Conservation (phyloP, 2,888 invertebrate genomes). For the Stenchaetothrips biformis region DNA sequence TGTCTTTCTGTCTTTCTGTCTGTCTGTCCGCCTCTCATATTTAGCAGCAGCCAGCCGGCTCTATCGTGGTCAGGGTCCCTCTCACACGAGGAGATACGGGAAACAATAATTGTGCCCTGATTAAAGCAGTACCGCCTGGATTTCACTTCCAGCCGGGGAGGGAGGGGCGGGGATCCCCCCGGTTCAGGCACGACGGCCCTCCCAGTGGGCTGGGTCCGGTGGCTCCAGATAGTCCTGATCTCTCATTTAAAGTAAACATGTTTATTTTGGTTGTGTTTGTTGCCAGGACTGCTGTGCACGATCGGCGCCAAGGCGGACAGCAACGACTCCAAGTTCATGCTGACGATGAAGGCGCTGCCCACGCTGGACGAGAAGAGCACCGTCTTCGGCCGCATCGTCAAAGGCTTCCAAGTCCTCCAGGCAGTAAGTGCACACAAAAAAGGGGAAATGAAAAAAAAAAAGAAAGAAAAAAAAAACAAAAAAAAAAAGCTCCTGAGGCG, state of each 20-base stretch:
- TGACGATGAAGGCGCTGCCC: slow-evolving; percentile 10
- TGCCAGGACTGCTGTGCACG: background rate
- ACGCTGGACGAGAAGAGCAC: background rate
- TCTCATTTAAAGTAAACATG: too few relatives aligned
- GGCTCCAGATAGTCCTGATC: too few relatives aligned
- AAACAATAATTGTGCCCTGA: slow-evolving; percentile 4
- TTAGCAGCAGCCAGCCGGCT: too few relatives aligned
- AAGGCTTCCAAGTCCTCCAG: background rate
- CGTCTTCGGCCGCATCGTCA: slow-evolving; percentile 4
- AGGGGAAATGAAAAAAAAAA: too few relatives aligned
- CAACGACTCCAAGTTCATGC: slow-evolving; percentile 15
- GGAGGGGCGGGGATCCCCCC: background rate
- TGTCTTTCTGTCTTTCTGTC: background rate
- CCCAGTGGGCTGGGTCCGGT: too few relatives aligned
- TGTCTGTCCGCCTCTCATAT: background rate
- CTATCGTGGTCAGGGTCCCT: too few relatives aligned
- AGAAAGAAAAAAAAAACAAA: too few relatives aligned
- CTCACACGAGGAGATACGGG: background rate
- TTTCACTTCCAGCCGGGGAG: background rate
- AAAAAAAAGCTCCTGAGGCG: too few relatives aligned
- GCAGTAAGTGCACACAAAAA: background rate
- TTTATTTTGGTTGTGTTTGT: too few relatives aligned
- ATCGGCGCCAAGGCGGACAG: background rate
- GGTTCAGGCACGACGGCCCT: too few relatives aligned
- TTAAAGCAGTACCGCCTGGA: slow-evolving; percentile 10